Conservation (phyloP, 2,888 invertebrate species). For the Eristalinus aeneus region DNA sequence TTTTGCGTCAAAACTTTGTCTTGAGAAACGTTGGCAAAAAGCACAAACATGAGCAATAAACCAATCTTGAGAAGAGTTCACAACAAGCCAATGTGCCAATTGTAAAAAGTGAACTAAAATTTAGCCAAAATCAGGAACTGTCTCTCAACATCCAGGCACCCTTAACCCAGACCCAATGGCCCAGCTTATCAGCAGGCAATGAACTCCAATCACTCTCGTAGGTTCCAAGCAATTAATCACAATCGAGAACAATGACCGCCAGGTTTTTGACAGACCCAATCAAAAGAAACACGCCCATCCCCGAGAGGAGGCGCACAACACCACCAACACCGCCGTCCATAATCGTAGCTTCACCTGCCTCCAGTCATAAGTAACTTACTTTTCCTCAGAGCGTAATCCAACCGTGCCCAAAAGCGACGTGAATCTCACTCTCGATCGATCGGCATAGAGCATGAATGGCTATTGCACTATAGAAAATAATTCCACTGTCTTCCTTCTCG, state of each 20-base stretch:
- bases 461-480: conserved; percentile 55
- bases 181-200: not conserved
- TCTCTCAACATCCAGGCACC: no score
- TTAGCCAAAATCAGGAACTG: no score
- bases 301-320: not conserved
- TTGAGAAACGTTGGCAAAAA: no score
- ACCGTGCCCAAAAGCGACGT: conserved; percentile 65
- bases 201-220: conserved; percentile 27
- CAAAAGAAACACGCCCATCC: conserved; percentile 9
- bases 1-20: no score
- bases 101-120: no score
- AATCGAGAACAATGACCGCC: conserved; percentile 50
- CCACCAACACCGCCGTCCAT: conserved; percentile 43
- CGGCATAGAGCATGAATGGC: conserved; percentile 61
- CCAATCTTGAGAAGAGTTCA: no score
- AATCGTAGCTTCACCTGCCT: conserved; percentile 48
- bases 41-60: no score
- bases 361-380: conserved; percentile 52
- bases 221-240: conserved; percentile 44
- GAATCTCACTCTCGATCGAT: conserved; percentile 69
- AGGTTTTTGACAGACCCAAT: conserved; percentile 23
- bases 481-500: conserved; percentile 19
- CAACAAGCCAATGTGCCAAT: no score
- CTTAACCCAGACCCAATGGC: not conserved
- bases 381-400: conserved; percentile 61